Percentiles rank a stretch among this genome's conserved stretches.
These are phyloP conservation scores for Aramus guarauna DNA, from an alignment of 2,113 vertebrate species.

Conservation along the genomic window DNA sequence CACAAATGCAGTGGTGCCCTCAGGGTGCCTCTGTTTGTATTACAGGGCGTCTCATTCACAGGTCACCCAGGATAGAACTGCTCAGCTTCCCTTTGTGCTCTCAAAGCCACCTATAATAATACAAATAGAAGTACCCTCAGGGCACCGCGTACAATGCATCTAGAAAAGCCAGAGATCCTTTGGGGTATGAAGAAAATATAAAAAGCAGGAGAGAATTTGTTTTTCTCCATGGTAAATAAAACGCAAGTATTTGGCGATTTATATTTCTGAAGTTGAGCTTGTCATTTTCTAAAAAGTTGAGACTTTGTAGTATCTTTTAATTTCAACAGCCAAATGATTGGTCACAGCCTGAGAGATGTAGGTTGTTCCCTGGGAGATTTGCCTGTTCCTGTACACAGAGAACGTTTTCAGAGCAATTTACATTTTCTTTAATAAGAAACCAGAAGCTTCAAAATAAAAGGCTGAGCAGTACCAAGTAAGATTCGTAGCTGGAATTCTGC, in stretches of 20 bases:
- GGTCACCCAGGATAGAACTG: background rate
- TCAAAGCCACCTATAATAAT: constrained; percentile 46
- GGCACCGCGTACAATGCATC: background rate
- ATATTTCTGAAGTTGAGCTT: constrained; percentile 17
- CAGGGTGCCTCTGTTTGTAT: constrained; percentile 39
- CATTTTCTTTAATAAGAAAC: constrained; percentile 55
- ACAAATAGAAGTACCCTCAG: constrained; percentile 32
- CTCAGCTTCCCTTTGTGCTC: constrained; percentile 35
- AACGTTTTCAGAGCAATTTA: constrained; percentile 40
- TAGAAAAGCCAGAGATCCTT: background rate
- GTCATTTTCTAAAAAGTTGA: constrained; percentile 8
- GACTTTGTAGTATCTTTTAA: constrained; percentile 33
- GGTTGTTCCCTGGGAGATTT: constrained; percentile 51
- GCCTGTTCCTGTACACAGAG: background rate
- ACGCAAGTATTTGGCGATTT: background rate
- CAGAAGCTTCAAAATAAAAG: constrained; percentile 51
- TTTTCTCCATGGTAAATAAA: constrained; percentile 22
- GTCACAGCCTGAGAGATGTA: constrained; percentile 59
- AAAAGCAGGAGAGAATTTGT: background rate
- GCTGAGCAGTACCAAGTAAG: background rate
- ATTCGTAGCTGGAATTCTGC: background rate
- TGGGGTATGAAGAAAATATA: background rate
- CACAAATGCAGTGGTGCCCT: constrained; percentile 20
- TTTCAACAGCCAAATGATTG: constrained; percentile 50
- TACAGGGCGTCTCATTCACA: background rate